Evolutionary conservation across 2,888 invertebrate species (phyloP), one percentile per base, ranked within the genome.

Genomic region (Microplitis manilae): DNA sequence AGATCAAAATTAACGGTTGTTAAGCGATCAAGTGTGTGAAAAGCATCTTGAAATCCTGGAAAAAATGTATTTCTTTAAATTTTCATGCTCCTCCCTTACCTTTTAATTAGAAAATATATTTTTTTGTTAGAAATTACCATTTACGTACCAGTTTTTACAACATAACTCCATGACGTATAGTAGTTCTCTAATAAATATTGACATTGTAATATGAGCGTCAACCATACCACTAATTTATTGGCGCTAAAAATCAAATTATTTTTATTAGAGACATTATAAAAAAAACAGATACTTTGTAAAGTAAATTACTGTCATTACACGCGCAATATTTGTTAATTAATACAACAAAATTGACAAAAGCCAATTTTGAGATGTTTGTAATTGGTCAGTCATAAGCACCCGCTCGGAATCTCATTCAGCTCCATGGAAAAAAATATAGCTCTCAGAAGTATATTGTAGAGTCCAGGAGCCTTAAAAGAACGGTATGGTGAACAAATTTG

Each of bases 101-200:
- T 30, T 30, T 30, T 30, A 30, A 30, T 4, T 30, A 30, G 2
- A 30, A 30, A 30, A 0, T 30, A 30, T 30, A 75, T 67, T 60
- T 67, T 68, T 20, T 73, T 75, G 74, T 7, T n/a, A 69, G 20
- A 65, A 17, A 62, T 59, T 68, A 64, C 39, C 68, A 7, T 20
- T 41, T 67, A 7, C 85, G 83, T 90, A 95, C 95, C 95, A 83
- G 99, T 99, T 90, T 97, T 96, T 4, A 95, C 94, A 76, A 98
- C 95, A 90, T 99, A 99, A 90, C 99, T 98, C 93, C 98, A 99
- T 15, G 96, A 93, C 62, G 95, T 93, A 88, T 97, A 97, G 89
- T 95, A 95, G 76, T 93, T 92, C 88, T 96, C 95, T 73, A 96
- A 91, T 68, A 97, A 90, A 78, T 95, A 94, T 84, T 94, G 94